Percentiles rank a stretch among this genome's conserved stretches.
Evolutionary conservation across 2,797 vertebrate genomes (phyloP).

Genomic region (Coreius guichenoti): DNA sequence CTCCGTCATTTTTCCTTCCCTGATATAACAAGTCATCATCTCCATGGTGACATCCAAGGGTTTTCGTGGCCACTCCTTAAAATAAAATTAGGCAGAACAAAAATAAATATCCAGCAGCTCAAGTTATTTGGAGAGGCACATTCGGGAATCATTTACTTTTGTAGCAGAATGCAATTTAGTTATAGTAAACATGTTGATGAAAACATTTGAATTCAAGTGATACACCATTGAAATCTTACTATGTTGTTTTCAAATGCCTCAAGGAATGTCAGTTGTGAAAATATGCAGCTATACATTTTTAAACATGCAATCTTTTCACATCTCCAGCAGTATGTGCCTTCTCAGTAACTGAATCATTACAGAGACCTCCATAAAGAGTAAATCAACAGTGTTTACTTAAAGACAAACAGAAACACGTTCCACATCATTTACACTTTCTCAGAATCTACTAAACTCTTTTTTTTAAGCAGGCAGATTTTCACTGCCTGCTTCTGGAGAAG

Average conservation of each 20-base stretch:
- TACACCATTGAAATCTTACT: conserved; percentile 17
- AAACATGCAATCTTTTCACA: conserved; percentile 36
- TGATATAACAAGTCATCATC: conserved; percentile 34
- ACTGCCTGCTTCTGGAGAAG: not conserved
- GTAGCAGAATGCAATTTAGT: conserved; percentile 3
- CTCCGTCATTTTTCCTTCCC: not conserved
- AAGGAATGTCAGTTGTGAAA: conserved; percentile 28
- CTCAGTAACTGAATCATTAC: conserved; percentile 31
- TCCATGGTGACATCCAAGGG: conserved; percentile 7
- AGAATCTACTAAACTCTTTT: not conserved
- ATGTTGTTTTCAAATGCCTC: conserved; percentile 17
- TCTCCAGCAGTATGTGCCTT: conserved; percentile 22
- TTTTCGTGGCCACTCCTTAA: not conserved
- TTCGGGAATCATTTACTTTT: not conserved
- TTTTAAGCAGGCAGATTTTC: not conserved
- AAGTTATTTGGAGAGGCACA: not conserved
- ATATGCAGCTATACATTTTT: conserved; percentile 49
- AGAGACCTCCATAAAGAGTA: conserved; percentile 22
- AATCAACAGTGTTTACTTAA: conserved; percentile 6
- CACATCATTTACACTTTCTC: conserved; percentile 13
- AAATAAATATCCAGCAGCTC: conserved; percentile 23
- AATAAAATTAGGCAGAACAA: conserved; percentile 1
- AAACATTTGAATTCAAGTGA: conserved; percentile 2
- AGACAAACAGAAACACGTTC: conserved; percentile 12
- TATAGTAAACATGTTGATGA: conserved; percentile 10